phyloP scores from a whole-genome alignment of 2,888 invertebrate genomes.

The Schizaphis graminum region DNA sequence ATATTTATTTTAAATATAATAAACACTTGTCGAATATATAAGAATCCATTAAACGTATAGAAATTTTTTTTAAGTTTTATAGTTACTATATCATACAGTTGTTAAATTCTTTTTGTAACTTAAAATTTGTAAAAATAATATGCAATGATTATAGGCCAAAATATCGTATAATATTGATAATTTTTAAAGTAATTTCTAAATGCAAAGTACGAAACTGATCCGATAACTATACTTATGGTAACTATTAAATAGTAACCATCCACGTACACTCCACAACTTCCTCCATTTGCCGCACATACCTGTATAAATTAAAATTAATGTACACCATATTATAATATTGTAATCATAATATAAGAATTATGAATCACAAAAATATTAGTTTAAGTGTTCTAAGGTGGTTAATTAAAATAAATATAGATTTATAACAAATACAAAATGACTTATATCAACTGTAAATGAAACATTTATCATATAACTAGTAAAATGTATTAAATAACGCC shows the following conservation, averaged over 20 bases:
- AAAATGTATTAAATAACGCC: conserved; percentile 97
- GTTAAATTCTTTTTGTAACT: background rate
- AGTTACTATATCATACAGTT: no score
- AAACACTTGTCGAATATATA: no score
- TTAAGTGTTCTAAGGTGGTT: background rate
- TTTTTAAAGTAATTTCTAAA: conserved; percentile 1
- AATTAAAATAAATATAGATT: background rate
- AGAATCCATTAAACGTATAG: no score
- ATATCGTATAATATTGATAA: no score
- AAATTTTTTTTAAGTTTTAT: no score
- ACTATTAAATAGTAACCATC: conserved; percentile 95
- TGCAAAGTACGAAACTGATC: conserved; percentile 79
- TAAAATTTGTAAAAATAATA: background rate
- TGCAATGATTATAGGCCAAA: background rate
- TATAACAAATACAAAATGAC: no score
- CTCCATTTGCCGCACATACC: conserved; percentile 75
- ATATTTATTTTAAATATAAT: no score
- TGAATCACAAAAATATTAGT: background rate
- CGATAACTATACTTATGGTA: conserved; percentile 81
- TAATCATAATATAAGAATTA: background rate
- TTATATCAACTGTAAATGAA: background rate
- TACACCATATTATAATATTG: background rate
- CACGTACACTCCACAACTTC: conserved; percentile 77
- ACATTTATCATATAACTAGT: conserved; percentile 77
- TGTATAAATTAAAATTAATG: conserved; percentile 71